Conservation (phyloP, 2,797 vertebrate genomes). For the Danio tinwini region DNA sequence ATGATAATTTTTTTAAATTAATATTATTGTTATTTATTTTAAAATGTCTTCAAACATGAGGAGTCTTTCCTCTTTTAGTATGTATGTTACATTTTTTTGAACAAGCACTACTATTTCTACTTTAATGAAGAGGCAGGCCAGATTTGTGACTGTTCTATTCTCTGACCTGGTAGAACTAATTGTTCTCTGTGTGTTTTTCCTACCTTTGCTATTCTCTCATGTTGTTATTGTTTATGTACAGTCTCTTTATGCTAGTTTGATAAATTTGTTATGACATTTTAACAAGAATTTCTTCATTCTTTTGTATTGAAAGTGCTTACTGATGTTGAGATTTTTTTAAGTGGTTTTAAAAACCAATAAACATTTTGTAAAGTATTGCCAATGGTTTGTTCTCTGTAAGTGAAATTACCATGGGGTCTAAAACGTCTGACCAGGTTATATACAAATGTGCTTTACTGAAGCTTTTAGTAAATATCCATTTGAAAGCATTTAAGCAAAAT, state of each 20-base stretch:
- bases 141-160: slow-evolving; percentile 75
- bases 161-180: slow-evolving; percentile 74
- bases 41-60: slow-evolving; percentile 65
- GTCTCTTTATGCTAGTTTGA: slow-evolving; percentile 85
- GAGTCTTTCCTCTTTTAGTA: slow-evolving; percentile 74
- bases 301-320: slow-evolving; percentile 94
- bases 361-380: slow-evolving; percentile 83
- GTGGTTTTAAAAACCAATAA: slow-evolving; percentile 95
- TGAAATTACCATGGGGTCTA: not conserved
- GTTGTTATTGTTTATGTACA: slow-evolving; percentile 87
- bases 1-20: slow-evolving; percentile 79
- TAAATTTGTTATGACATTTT: slow-evolving; percentile 87
- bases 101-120: slow-evolving; percentile 87
- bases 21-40: slow-evolving; percentile 76
- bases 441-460: not conserved
- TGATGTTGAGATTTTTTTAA: slow-evolving; percentile 87
- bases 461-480: not conserved
- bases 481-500: not conserved
- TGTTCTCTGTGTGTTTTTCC: slow-evolving; percentile 78
- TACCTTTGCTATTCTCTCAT: slow-evolving; percentile 35
- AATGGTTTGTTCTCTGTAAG: slow-evolving; percentile 30
- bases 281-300: slow-evolving; percentile 78
- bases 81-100: slow-evolving; percentile 79
- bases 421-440: not conserved
- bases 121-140: slow-evolving; percentile 81